A percentile compares a stretch with the other conserved stretches of the same genome.
phyloP scores from a whole-genome alignment of 2,888 invertebrate species.

The Anorthoa munda region DNA sequence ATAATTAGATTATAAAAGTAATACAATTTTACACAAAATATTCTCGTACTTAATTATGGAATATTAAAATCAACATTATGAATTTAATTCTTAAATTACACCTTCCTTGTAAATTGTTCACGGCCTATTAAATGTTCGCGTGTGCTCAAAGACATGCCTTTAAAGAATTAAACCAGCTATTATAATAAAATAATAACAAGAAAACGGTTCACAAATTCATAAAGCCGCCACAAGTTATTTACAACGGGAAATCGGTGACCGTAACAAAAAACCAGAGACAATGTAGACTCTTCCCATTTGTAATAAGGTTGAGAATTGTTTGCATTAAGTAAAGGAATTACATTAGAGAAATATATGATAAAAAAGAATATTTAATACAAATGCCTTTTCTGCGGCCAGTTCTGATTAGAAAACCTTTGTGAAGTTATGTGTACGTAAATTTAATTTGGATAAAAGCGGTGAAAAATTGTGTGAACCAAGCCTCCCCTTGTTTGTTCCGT shows the following conservation, averaged over 20 bases:
- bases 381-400: slow-evolving; percentile 33
- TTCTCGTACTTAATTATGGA: neutral
- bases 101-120: slow-evolving; percentile 23
- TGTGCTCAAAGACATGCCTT: slow-evolving; percentile 23
- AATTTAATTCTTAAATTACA: slow-evolving; percentile 15
- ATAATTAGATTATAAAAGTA: neutral
- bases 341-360: slow-evolving; percentile 33
- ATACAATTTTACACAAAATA: neutral
- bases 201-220: slow-evolving; percentile 46
- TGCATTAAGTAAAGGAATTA: slow-evolving; percentile 4
- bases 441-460: slow-evolving; percentile 56
- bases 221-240: slow-evolving; percentile 50
- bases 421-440: slow-evolving; percentile 22
- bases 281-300: slow-evolving; percentile 6
- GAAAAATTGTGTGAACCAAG: slow-evolving; percentile 28
- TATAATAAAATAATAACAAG: slow-evolving; percentile 49
- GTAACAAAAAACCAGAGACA: slow-evolving; percentile 36
- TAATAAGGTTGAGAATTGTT: slow-evolving; percentile 37
- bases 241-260: slow-evolving; percentile 49
- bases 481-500: slow-evolving; percentile 41
- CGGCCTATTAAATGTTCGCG: slow-evolving; percentile 28
- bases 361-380: slow-evolving; percentile 47
- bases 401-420: slow-evolving; percentile 41
- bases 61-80: slow-evolving; percentile 18
- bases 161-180: slow-evolving; percentile 31